Percentiles rank a stretch among this genome's conserved stretches.
Evolutionary conservation across 2,113 vertebrate species (phyloP).

Genomic region (Blennius ocellaris): DNA sequence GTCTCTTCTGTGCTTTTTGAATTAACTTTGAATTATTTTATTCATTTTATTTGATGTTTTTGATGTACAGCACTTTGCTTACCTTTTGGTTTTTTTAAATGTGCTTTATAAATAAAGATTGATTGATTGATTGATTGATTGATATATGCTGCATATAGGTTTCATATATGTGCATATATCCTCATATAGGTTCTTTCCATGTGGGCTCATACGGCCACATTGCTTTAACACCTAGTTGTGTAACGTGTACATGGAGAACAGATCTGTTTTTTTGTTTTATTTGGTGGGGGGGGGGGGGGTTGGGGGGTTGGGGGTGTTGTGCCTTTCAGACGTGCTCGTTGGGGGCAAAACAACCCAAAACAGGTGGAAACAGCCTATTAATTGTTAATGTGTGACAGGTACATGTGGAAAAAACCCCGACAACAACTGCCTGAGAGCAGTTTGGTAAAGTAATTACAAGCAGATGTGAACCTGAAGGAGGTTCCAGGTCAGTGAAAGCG

Average conservation of each 20-base stretch:
- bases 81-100: too few relatives aligned
- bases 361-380: slow-evolving; percentile 62
- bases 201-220: not conserved
- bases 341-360: slow-evolving; percentile 26
- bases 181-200: too few relatives aligned
- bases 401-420: slow-evolving; percentile 21
- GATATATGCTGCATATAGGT: too few relatives aligned
- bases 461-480: slow-evolving; percentile 68
- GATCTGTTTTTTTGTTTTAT: slow-evolving; percentile 20
- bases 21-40: too few relatives aligned
- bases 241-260: slow-evolving; percentile 25
- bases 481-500: slow-evolving; percentile 64
- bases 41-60: too few relatives aligned
- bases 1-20: too few relatives aligned
- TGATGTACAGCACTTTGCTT: too few relatives aligned
- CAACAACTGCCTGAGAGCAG: slow-evolving; percentile 12
- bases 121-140: too few relatives aligned
- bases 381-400: slow-evolving; percentile 50
- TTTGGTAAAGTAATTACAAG: slow-evolving; percentile 66
- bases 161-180: too few relatives aligned
- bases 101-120: too few relatives aligned
- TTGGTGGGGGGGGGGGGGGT: too few relatives aligned
- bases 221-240: slow-evolving; percentile 8
- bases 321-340: slow-evolving; percentile 27
- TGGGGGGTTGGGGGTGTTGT: too few relatives aligned